A percentile compares a stretch with the other conserved stretches of the same genome.
Evolutionary conservation across 2,113 vertebrate genomes (phyloP).

Genomic region (Trematomus loennbergii): DNA sequence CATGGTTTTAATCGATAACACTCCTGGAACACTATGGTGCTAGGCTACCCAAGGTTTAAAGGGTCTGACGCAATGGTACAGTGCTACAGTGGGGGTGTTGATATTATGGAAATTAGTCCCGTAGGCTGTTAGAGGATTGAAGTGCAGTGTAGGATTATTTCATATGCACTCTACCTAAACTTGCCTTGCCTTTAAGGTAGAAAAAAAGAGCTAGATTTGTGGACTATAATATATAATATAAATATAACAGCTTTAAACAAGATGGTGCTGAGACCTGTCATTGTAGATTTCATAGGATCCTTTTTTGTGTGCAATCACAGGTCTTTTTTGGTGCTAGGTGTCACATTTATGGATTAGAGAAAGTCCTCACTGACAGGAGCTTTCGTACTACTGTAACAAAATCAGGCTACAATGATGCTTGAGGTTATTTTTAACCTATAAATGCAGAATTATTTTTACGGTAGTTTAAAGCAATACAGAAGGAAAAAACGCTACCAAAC

Average conservation of each 20-base stretch:
- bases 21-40: constrained; percentile 36
- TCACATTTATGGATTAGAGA: background rate
- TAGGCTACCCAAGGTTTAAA: constrained; percentile 50
- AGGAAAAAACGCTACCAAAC: background rate
- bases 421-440: background rate
- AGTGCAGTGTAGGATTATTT: constrained; percentile 74
- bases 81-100: constrained; percentile 65
- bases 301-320: background rate
- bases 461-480: background rate
- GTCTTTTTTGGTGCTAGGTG: background rate
- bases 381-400: too few species aligned
- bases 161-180: constrained; percentile 44
- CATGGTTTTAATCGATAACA: background rate
- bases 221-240: too few species aligned
- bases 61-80: constrained; percentile 56
- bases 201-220: constrained; percentile 28
- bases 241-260: constrained; percentile 18
- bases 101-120: constrained; percentile 68
- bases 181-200: constrained; percentile 15
- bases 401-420: background rate
- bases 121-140: constrained; percentile 73
- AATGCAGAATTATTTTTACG: background rate
- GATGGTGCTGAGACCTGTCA: background rate
- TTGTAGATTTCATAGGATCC: background rate
- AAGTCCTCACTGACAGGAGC: too few species aligned